These are phyloP conservation scores for Drosophila emarginata DNA, from an alignment of 2,888 invertebrate genomes.

Conservation along the genomic window DNA sequence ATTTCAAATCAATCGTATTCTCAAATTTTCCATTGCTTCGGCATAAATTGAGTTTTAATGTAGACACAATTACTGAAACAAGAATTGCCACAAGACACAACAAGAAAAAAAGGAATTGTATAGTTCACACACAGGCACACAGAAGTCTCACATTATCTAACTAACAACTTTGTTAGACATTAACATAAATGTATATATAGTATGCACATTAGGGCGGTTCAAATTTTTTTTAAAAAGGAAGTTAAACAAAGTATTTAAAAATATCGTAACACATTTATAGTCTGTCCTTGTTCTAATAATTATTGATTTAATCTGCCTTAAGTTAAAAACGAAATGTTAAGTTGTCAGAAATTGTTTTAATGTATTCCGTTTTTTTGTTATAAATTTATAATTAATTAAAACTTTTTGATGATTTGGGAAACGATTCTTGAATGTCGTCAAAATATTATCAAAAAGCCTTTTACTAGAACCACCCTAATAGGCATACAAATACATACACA, in stretches of 20 bases:
- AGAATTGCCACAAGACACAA: conserved; percentile 40
- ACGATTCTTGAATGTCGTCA: not conserved
- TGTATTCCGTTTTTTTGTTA: too few relatives aligned
- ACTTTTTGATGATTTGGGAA: not conserved
- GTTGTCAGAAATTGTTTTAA: too few relatives aligned
- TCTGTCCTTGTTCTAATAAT: too few relatives aligned
- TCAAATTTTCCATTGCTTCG: conserved; percentile 32
- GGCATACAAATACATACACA: not conserved
- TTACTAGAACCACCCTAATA: not conserved
- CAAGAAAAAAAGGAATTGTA: conserved; percentile 4
- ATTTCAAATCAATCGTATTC: conserved; percentile 39
- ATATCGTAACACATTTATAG: too few relatives aligned
- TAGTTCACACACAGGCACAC: not conserved
- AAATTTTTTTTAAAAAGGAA: not conserved
- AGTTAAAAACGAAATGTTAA: too few relatives aligned
- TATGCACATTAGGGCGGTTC: not conserved
- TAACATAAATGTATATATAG: not conserved
- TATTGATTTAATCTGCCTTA: too few relatives aligned
- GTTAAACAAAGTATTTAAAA: too few relatives aligned
- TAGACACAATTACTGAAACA: conserved; percentile 32
- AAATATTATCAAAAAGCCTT: too few relatives aligned
- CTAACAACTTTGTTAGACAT: not conserved
- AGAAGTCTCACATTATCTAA: not conserved
- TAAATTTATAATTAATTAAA: too few relatives aligned
- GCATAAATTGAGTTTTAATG: conserved; percentile 73